Evolutionary conservation across 2,797 vertebrate genomes (phyloP).

Genomic region (Anniella stebbinsi): DNA sequence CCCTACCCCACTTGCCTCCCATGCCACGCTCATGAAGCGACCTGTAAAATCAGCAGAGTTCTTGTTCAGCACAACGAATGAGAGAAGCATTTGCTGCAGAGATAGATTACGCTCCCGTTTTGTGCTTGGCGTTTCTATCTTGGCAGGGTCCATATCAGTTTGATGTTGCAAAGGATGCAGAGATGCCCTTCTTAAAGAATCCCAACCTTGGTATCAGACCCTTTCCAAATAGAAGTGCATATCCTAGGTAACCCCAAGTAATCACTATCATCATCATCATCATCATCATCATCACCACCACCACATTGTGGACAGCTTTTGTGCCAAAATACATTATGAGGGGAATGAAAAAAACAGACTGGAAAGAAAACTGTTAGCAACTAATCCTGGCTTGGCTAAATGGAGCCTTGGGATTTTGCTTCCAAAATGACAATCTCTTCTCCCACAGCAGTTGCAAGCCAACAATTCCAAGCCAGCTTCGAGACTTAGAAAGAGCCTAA

Average conservation of each 20-base stretch:
- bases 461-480: background rate
- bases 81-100: conserved; percentile 46
- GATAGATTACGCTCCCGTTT: background rate
- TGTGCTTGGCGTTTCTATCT: conserved; percentile 2
- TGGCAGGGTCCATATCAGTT: background rate
- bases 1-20: background rate
- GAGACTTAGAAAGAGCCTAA: background rate
- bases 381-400: background rate
- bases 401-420: background rate
- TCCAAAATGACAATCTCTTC: background rate
- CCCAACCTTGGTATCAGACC: background rate
- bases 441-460: background rate
- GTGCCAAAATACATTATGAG: background rate
- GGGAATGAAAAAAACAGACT: no score
- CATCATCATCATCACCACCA: background rate
- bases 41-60: conserved; percentile 10
- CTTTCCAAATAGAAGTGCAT: background rate
- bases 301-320: background rate
- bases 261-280: background rate
- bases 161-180: background rate
- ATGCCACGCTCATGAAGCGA: conserved; percentile 16
- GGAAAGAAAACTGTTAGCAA: no score
- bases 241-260: background rate
- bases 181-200: background rate
- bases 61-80: conserved; percentile 1